phyloP scores from a whole-genome alignment of 2,888 invertebrate genomes.

The Parnassius smintheus region DNA sequence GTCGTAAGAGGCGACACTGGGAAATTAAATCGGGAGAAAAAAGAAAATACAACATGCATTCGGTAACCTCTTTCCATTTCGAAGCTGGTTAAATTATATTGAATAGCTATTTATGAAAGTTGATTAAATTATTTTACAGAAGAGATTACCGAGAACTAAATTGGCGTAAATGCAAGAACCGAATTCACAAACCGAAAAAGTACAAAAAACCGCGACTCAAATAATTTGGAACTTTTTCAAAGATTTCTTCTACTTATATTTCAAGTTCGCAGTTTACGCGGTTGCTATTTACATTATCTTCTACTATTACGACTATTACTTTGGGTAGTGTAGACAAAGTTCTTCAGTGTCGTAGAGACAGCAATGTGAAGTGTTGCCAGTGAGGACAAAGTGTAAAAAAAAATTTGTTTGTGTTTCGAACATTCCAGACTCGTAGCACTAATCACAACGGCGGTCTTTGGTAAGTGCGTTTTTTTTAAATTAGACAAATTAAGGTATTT shows the following conservation, averaged over 20 bases:
- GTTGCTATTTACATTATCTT: conserved; percentile 62
- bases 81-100: no score
- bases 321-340: conserved; percentile 43
- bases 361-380: conserved; percentile 56
- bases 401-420: neutral
- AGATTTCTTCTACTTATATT: conserved; percentile 63
- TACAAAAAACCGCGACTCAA: conserved; percentile 40
- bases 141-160: conserved; percentile 15
- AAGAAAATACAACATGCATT: no score
- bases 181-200: conserved; percentile 23
- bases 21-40: no score
- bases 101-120: neutral
- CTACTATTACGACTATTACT: conserved; percentile 70
- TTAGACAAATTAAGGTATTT: neutral
- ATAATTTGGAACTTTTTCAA: conserved; percentile 49
- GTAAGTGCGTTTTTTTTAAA: conserved; percentile 20
- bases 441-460: conserved; percentile 12
- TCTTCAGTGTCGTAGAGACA: conserved; percentile 38
- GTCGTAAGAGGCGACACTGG: no score
- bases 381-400: conserved; percentile 28
- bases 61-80: no score
- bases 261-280: conserved; percentile 68
- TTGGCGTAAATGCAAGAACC: conserved; percentile 49
- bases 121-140: conserved; percentile 15
- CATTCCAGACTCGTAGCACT: neutral